Base-by-base conservation (phyloP, 2,888 invertebrate species). In the Drosophila multiciliata region DNA sequence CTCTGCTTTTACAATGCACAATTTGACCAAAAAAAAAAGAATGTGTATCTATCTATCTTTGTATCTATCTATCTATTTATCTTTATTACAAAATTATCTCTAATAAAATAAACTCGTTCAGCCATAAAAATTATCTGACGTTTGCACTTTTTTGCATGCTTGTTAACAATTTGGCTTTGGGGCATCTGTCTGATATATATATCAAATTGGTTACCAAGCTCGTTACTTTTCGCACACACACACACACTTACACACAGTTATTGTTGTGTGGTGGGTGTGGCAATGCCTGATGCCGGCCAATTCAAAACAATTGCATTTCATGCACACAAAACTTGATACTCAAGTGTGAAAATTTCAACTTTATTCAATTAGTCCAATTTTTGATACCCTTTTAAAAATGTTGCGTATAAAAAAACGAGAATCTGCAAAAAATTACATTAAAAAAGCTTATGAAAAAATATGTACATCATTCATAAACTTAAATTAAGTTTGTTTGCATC, bases 251-350 rank as follows among this genome's bases (percentile, higher is more conserved):
- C 17, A 12, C 20, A 45, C 29, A 40, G 17, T 26, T 57, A 66
- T 79, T 66, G 62, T 53, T 73, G 70, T 78, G 42, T 38, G 40
- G 42, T 49, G 54, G 66, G 66, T 49, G 54, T 71, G 64, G 57
- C 48, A 33, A 11, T 20, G 45, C n/a, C 60, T 57, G 23, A 48
- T 4, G 57, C 48, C 29, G 68, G 66, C 75, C 87, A 89, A 81
- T 84, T 84, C 78, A 89, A 82, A 89, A 84, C 84, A 84, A 84
- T 89, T 87, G 84, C 87, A 69, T 89, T 83, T 75, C 83, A 83
- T 86, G 87, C 67, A 69, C 75, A 65, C 63, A 66, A 61, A 87
- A 89, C 88, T 89, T 89, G 85, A 74, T 82, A 73, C 87, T 84
- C 89, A 84, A 89, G 89, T 78, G 82, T 72, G 82, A 54, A 36